Base-by-base conservation (phyloP, 2,113 vertebrate genomes). In the Uropsilus gracilis region DNA sequence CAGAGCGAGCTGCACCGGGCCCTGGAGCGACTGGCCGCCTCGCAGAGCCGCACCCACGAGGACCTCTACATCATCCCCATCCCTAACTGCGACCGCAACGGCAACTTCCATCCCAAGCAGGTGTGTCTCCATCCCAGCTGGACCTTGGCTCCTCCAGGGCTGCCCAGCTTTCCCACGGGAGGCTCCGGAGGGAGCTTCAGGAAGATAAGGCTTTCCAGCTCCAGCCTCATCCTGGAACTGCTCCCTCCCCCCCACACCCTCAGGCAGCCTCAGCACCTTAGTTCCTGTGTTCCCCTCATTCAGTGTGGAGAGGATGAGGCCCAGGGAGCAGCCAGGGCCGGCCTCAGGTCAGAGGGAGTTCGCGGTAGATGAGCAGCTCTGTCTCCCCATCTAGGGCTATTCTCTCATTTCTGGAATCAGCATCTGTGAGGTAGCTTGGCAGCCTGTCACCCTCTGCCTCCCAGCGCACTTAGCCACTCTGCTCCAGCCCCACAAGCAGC, bases 51-150 rank as follows among this genome's bases (percentile, higher is more conserved):
- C 68, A 99, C 99, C 0, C 99, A 99, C 0, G 99, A 99, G 61
- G 99, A 99, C 73, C 98, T 99, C 90, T 99, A 99, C 26, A 98
- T 98, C 82, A 99, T 99, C 97, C 99, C 99, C 89, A 99, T 99
- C 89, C 99, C 99, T 95, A 99, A 99, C 98, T 99, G 99, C 68
- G 99, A 99, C 98, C 99, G 98, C 92, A 99, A 99, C 0, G 99
- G 99, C 97, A 99, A 99, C 96, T 99, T 99, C 98, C 99, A 99
- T 81, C 97, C 99, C 44, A 99, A 99, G 91, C 99, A 99, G 99
- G 99, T 99, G 96, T 91, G 96, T 92, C 0, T 75, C 10, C 6
- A 17, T 76, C 30, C 26, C 42, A 9, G 0, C 0, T 0, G 3
- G 1, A 14, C 20, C 64, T 22, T 16, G 50, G 72, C 87, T 87